phyloP scores from a whole-genome alignment of 1,140 invertebrate genomes.

The Lamellibrachia luymesi region DNA sequence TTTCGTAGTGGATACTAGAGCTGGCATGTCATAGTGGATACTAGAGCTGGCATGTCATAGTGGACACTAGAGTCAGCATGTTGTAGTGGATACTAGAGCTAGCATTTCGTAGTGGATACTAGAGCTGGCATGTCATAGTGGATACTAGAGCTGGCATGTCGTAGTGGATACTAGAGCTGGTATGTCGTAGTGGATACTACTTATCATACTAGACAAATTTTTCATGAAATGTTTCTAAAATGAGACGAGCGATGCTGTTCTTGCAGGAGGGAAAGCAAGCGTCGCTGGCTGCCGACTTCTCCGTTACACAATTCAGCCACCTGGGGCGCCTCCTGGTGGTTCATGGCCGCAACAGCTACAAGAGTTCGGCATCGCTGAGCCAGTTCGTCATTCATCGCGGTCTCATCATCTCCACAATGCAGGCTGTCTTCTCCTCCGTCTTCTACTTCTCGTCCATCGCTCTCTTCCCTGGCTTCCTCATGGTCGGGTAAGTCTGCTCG shows the following conservation, averaged over 20 bases:
- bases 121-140: too few species aligned
- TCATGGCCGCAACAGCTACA: constrained; percentile 91
- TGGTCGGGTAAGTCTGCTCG: constrained; percentile 78
- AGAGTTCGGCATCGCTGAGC: constrained; percentile 90
- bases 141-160: too few species aligned
- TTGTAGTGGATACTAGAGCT: too few species aligned
- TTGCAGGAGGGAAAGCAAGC: constrained; percentile 87
- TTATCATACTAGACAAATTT: too few species aligned
- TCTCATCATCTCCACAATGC: constrained; percentile 97
- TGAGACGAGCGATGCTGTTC: background rate
- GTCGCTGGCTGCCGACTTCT: constrained; percentile 98
- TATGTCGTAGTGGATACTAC: too few species aligned
- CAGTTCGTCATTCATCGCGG: constrained; percentile 99
- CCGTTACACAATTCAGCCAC: constrained; percentile 87
- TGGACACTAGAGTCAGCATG: too few species aligned
- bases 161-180: too few species aligned
- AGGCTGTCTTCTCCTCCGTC: constrained; percentile 97
- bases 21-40: too few species aligned
- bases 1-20: too few species aligned
- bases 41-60: too few species aligned
- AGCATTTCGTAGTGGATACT: too few species aligned
- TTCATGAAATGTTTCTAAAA: too few species aligned
- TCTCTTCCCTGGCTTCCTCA: constrained; percentile 95
- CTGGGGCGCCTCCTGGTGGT: constrained; percentile 83
- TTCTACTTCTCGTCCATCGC: constrained; percentile 98